A percentile compares a stretch with the other conserved stretches of the same genome.
Evolutionary conservation across 1,140 invertebrate species (phyloP).

Genomic region (Bombus pyrosoma): DNA sequence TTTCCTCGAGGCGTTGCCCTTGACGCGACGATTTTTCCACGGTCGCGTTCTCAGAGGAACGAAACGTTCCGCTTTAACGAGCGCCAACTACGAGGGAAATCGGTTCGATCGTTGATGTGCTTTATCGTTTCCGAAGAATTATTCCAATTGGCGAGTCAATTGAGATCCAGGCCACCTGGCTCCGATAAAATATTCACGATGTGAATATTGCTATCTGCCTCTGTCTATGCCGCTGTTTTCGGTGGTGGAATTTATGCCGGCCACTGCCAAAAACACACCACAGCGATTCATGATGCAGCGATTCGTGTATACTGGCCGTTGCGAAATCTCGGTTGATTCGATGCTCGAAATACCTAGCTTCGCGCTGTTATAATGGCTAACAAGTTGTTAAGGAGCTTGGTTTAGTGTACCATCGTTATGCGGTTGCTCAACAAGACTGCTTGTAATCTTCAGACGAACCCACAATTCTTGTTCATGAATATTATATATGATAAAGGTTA

Average conservation of each 20-base stretch:
- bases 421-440: background rate
- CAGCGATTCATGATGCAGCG: background rate
- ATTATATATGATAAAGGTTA: too few relatives aligned
- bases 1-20: slow-evolving; percentile 33
- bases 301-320: background rate
- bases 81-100: background rate
- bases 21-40: slow-evolving; percentile 20
- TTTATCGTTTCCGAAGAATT: background rate
- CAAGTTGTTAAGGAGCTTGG: background rate
- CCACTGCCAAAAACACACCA: background rate
- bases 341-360: slow-evolving; percentile 1
- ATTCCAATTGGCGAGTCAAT: background rate
- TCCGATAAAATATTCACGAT: background rate
- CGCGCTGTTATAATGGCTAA: background rate
- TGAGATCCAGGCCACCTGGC: background rate
- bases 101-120: too few relatives aligned
- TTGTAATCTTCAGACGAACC: too few relatives aligned
- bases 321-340: background rate
- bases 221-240: too few relatives aligned
- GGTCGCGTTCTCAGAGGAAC: background rate
- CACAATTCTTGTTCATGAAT: too few relatives aligned
- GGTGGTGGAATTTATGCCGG: background rate
- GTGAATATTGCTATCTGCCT: too few relatives aligned
- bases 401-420: background rate
- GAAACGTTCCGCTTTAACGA: slow-evolving; percentile 3